phyloP scores from a whole-genome alignment of 2,888 invertebrate species.

The Notodonta dromedarius region DNA sequence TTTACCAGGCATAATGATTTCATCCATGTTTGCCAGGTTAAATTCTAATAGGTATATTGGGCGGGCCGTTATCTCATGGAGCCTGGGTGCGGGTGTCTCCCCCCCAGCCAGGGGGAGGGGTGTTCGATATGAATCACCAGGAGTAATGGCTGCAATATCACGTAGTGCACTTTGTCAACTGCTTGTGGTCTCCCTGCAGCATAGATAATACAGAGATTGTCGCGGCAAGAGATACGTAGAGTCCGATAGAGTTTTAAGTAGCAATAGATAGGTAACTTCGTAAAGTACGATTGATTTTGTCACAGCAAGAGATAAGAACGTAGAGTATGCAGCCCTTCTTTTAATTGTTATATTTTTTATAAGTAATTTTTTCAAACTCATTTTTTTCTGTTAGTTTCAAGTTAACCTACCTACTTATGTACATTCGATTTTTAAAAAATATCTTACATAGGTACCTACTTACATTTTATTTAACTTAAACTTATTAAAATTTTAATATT shows the following conservation, averaged over 20 bases:
- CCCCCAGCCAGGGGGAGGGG: constrained; percentile 61
- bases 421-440: too few relatives aligned
- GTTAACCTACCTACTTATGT: too few relatives aligned
- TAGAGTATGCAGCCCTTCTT: too few relatives aligned
- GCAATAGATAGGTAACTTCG: too few relatives aligned
- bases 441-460: too few relatives aligned
- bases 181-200: constrained; percentile 78
- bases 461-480: too few relatives aligned
- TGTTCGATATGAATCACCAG: constrained; percentile 80
- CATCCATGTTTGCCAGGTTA: constrained; percentile 27
- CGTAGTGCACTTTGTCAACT: constrained; percentile 84
- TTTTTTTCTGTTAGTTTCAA: too few relatives aligned
- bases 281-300: too few relatives aligned
- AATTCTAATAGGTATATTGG: constrained; percentile 44
- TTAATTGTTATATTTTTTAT: too few relatives aligned
- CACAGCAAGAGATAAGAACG: too few relatives aligned
- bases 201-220: constrained; percentile 79
- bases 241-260: constrained; percentile 46
- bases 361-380: too few relatives aligned
- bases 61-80: constrained; percentile 37
- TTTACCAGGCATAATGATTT: neutral
- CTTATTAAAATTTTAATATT: too few relatives aligned
- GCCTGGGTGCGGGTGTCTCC: constrained; percentile 55
- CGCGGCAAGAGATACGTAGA: constrained; percentile 62
- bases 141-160: constrained; percentile 84